Conservation (phyloP, 2,113 vertebrate species). For the Turdus rufiventris region DNA sequence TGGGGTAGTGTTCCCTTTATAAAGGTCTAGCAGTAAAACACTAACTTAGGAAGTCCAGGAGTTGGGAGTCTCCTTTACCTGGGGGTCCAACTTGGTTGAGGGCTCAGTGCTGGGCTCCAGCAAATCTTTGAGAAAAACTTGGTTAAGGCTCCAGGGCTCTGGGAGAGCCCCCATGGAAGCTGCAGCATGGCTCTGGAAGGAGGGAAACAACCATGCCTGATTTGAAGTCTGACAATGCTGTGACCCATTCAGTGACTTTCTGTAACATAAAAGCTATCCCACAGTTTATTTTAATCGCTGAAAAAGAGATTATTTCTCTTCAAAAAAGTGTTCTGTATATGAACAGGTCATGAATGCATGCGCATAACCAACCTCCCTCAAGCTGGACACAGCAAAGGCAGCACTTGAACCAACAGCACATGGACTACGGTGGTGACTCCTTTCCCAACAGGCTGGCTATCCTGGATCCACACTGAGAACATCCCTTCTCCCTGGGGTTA, state of each 20-base stretch:
- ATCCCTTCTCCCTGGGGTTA: background rate
- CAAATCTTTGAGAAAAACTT: background rate
- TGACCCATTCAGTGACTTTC: background rate
- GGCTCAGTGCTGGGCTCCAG: background rate
- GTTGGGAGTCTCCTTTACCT: background rate
- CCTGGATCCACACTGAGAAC: background rate
- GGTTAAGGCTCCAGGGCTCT: background rate
- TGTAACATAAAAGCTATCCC: background rate
- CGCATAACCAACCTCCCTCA: background rate
- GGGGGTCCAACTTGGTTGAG: background rate
- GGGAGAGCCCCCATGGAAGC: fast-evolving
- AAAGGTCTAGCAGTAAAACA: background rate
- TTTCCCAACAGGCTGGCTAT: background rate
- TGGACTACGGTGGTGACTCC: fast-evolving
- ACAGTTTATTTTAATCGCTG: background rate
- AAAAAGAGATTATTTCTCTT: background rate
- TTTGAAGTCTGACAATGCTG: background rate
- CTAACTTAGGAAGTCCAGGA: background rate
- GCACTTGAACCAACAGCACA: background rate
- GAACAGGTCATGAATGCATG: background rate
- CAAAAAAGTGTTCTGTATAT: background rate
- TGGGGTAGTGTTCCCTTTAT: background rate
- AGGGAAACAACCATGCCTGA: background rate
- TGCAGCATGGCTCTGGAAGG: background rate
- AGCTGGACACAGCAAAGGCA: background rate